Percentiles rank a stretch among this genome's conserved stretches.
phyloP scores from a whole-genome alignment of 2,113 vertebrate genomes.

The Brienomyrus brachyistius region DNA sequence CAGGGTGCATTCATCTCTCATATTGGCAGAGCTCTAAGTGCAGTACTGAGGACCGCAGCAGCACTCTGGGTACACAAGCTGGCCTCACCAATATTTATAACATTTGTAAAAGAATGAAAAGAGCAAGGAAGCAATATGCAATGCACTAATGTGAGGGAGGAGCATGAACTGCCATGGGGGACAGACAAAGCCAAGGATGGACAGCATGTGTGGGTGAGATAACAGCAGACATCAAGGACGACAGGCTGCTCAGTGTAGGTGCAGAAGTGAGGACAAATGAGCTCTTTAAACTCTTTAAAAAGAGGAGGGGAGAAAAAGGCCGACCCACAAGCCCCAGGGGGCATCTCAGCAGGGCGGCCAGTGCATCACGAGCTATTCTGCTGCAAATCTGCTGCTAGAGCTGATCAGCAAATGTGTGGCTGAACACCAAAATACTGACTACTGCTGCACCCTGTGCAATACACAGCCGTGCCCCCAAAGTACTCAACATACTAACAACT shows the following conservation, averaged over 20 bases:
- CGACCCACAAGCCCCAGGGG: constrained; percentile 41
- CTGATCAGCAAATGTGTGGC: constrained; percentile 52
- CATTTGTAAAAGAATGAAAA: constrained; percentile 24
- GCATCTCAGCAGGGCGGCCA: constrained; percentile 60
- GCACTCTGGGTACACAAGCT: constrained; percentile 12
- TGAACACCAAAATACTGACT: not conserved
- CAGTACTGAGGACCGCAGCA: constrained; percentile 22
- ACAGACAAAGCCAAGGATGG: constrained; percentile 28
- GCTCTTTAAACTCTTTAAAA: constrained; percentile 26
- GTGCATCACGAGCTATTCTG: constrained; percentile 60
- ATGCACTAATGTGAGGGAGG: not conserved
- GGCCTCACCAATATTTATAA: constrained; percentile 10
- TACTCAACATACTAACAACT: not conserved
- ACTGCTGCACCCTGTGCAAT: not conserved
- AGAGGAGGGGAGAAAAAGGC: constrained; percentile 36
- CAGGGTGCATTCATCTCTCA: constrained; percentile 31
- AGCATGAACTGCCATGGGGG: not conserved
- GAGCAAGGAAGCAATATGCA: not conserved
- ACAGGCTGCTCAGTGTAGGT: constrained; percentile 39
- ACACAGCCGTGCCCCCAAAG: not conserved
- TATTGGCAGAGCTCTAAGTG: constrained; percentile 7
- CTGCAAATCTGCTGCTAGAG: constrained; percentile 59
- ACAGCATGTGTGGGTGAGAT: constrained; percentile 29
- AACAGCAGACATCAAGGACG: constrained; percentile 37
- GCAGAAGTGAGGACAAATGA: constrained; percentile 32